Evolutionary conservation across 2,113 vertebrate genomes (phyloP).

Genomic region (Ancistrus triradiatus): DNA sequence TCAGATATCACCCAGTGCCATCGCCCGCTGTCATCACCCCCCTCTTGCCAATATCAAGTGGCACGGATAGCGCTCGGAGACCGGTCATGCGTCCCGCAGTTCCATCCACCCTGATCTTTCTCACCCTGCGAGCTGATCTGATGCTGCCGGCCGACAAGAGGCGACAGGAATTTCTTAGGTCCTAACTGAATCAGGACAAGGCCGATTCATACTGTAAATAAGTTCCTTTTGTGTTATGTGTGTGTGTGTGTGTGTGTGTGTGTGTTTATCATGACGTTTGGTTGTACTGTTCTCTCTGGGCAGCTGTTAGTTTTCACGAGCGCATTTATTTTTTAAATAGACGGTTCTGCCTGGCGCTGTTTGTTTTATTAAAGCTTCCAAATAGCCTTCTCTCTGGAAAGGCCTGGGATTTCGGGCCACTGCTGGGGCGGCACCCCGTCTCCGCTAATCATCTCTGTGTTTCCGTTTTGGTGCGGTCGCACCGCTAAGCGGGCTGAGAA

Average conservation of each 20-base stretch:
- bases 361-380: slow-evolving; percentile 55
- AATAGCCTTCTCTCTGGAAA: slow-evolving; percentile 57
- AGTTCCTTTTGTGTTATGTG: too few species aligned
- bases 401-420: slow-evolving; percentile 43
- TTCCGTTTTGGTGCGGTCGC: slow-evolving; percentile 61
- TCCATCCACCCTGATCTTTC: slow-evolving; percentile 19
- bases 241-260: too few species aligned
- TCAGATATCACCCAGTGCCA: slow-evolving; percentile 61
- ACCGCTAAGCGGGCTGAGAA: slow-evolving; percentile 54
- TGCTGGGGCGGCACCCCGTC: slow-evolving; percentile 52
- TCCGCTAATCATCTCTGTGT: slow-evolving; percentile 58
- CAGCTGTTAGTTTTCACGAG: too few species aligned
- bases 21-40: slow-evolving; percentile 58
- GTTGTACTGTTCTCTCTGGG: too few species aligned
- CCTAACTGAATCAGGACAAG: slow-evolving; percentile 28
- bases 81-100: slow-evolving; percentile 25
- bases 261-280: too few species aligned
- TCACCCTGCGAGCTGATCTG: slow-evolving; percentile 21
- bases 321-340: slow-evolving; percentile 27
- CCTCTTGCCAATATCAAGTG: slow-evolving; percentile 54
- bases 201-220: not conserved
- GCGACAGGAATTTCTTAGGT: too few species aligned
- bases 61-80: slow-evolving; percentile 25
- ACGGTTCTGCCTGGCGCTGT: slow-evolving; percentile 49
- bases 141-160: slow-evolving; percentile 17